A percentile compares a stretch with the other conserved stretches of the same genome.
phyloP scores from a whole-genome alignment of 2,113 vertebrate species.

The Spermophilus dauricus region DNA sequence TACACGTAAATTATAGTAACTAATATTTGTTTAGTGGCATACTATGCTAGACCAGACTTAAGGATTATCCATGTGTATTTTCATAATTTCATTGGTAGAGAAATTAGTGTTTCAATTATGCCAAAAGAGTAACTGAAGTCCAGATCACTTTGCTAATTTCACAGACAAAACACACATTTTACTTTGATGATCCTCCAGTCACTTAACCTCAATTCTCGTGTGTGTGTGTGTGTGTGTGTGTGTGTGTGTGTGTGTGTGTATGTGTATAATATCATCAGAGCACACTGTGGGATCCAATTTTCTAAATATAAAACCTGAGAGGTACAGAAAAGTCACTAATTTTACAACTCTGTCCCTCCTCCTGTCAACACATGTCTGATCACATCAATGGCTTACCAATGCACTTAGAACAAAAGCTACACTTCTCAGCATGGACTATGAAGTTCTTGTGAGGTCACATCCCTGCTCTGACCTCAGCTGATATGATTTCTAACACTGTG shows the following conservation, averaged over 20 bases:
- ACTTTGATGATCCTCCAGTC: too few species aligned
- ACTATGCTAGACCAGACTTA: background rate
- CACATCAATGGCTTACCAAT: background rate
- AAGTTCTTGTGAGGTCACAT: background rate
- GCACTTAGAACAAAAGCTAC: background rate
- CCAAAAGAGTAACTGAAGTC: background rate
- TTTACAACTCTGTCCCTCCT: background rate
- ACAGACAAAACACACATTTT: background rate
- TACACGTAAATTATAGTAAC: constrained; percentile 15
- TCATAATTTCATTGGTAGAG: constrained; percentile 29
- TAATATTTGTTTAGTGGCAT: background rate
- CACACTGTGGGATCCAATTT: background rate
- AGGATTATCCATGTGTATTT: background rate
- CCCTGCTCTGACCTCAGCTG: background rate
- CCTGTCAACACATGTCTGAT: background rate
- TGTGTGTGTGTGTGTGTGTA: too few species aligned
- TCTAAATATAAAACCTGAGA: background rate
- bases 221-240: too few species aligned
- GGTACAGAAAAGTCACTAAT: background rate
- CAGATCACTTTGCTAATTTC: background rate
- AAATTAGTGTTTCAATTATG: background rate
- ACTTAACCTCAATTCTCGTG: too few species aligned
- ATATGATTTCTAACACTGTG: too few species aligned
- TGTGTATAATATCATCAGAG: background rate
- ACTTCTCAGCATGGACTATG: background rate